Evolutionary conservation across 2,888 invertebrate species (phyloP).

Genomic region (Cabera pusaria): DNA sequence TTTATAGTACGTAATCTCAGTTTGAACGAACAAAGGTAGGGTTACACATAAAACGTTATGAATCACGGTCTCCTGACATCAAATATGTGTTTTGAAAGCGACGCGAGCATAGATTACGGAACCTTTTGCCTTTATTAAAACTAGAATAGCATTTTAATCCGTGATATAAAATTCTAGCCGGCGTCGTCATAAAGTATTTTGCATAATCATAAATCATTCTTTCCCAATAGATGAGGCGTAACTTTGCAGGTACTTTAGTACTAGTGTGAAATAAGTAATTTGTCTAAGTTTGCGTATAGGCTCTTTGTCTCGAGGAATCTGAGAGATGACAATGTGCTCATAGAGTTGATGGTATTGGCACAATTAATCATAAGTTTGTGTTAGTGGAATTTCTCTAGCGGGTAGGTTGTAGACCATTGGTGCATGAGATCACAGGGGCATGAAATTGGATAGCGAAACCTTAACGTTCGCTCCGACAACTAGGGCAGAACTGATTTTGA

Average conservation of each 20-base stretch:
- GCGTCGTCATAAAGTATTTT: slow-evolving; percentile 43
- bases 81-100: slow-evolving; percentile 49
- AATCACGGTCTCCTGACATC: slow-evolving; percentile 49
- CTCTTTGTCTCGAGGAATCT: slow-evolving; percentile 40
- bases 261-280: slow-evolving; percentile 21
- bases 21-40: slow-evolving; percentile 42
- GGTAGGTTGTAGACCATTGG: slow-evolving; percentile 59
- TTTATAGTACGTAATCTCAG: slow-evolving; percentile 50
- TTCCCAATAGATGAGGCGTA: slow-evolving; percentile 26
- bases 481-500: slow-evolving; percentile 63
- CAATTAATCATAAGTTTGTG: slow-evolving; percentile 82
- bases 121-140: slow-evolving; percentile 35
- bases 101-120: slow-evolving; percentile 41
- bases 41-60: slow-evolving; percentile 56
- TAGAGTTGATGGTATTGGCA: slow-evolving; percentile 72
- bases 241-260: slow-evolving; percentile 22
- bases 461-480: slow-evolving; percentile 61
- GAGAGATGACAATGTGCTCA: slow-evolving; percentile 49
- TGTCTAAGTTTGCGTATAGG: slow-evolving; percentile 33
- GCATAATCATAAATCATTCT: slow-evolving; percentile 35
- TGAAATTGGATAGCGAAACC: slow-evolving; percentile 78
- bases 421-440: slow-evolving; percentile 76
- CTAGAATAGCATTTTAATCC: slow-evolving; percentile 39
- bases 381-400: slow-evolving; percentile 77
- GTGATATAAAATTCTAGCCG: slow-evolving; percentile 15